A percentile compares a stretch with the other conserved stretches of the same genome.
Evolutionary conservation across 2,888 invertebrate genomes (phyloP).

Genomic region (Muschampia staudingeri): DNA sequence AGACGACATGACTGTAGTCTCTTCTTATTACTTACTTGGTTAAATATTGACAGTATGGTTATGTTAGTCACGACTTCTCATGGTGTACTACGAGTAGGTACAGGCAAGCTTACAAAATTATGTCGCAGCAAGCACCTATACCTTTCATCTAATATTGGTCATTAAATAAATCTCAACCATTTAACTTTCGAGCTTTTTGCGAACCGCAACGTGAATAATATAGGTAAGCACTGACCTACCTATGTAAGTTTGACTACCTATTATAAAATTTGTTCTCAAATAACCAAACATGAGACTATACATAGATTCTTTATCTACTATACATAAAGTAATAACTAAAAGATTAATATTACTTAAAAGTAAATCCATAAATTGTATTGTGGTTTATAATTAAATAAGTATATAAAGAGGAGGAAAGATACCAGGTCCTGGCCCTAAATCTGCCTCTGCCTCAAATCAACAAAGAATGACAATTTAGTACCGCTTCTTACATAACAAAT

Average conservation of each 20-base stretch:
- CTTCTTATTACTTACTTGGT: constrained; percentile 16
- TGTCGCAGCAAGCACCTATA: neutral
- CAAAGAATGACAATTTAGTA: too few species aligned
- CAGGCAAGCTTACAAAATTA: neutral
- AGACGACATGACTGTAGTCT: neutral
- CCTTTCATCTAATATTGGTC: too few species aligned
- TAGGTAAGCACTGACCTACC: neutral
- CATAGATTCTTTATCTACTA: too few species aligned
- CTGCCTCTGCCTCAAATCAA: too few species aligned
- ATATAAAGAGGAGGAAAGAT: too few species aligned
- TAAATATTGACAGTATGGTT: constrained; percentile 36
- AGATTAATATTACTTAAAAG: too few species aligned
- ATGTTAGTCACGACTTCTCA: constrained; percentile 38
- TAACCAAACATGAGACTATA: too few species aligned
- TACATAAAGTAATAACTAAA: too few species aligned
- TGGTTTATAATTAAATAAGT: too few species aligned
- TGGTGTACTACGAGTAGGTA: neutral
- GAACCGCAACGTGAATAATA: neutral
- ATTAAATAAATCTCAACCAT: too few species aligned
- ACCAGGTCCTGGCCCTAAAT: neutral
- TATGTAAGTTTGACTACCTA: neutral
- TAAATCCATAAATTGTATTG: too few species aligned
- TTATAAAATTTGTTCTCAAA: neutral
- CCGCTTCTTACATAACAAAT: neutral
- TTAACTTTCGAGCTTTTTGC: neutral